These are phyloP conservation scores for Percopsis omiscomaycus DNA, from an alignment of 2,797 vertebrate genomes.

Conservation along the genomic window DNA sequence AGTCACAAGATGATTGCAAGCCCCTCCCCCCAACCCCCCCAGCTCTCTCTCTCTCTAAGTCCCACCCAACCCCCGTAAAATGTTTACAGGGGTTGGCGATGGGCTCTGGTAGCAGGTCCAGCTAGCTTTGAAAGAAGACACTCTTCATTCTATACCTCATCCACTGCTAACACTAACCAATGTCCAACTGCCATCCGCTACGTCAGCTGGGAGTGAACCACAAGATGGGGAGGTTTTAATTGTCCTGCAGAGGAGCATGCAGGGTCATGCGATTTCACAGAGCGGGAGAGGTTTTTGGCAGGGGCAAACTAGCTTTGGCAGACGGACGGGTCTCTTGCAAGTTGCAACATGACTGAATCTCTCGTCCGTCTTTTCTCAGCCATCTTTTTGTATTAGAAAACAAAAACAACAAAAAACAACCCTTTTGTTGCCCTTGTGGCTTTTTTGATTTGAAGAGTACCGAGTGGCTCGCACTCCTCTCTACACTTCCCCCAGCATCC, in stretches of 20 bases:
- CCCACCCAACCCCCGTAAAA: slow-evolving; percentile 22
- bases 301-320: slow-evolving; percentile 37
- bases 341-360: slow-evolving; percentile 33
- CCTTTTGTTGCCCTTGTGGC: neutral
- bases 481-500: no score
- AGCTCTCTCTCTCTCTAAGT: slow-evolving; percentile 4
- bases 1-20: slow-evolving; percentile 58
- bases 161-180: slow-evolving; percentile 2
- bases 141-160: neutral
- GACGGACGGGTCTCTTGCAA: neutral
- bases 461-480: no score
- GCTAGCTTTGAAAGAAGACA: slow-evolving; percentile 33
- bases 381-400: neutral
- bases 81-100: slow-evolving; percentile 69
- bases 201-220: slow-evolving; percentile 12
- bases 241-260: slow-evolving; percentile 22
- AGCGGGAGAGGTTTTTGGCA: slow-evolving; percentile 27
- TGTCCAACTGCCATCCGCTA: neutral
- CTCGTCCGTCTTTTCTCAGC: slow-evolving; percentile 27
- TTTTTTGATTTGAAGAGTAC: no score
- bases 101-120: slow-evolving; percentile 36
- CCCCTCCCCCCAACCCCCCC: slow-evolving; percentile 57
- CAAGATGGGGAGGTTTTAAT: slow-evolving; percentile 6
- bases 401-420: no score
- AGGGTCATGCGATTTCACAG: slow-evolving; percentile 28